A percentile compares a stretch with the other conserved stretches of the same genome.
These are phyloP conservation scores for Heliocidaris tuberculata DNA, from an alignment of 35 echinoderm and acorn worm species.

Conservation along the genomic window DNA sequence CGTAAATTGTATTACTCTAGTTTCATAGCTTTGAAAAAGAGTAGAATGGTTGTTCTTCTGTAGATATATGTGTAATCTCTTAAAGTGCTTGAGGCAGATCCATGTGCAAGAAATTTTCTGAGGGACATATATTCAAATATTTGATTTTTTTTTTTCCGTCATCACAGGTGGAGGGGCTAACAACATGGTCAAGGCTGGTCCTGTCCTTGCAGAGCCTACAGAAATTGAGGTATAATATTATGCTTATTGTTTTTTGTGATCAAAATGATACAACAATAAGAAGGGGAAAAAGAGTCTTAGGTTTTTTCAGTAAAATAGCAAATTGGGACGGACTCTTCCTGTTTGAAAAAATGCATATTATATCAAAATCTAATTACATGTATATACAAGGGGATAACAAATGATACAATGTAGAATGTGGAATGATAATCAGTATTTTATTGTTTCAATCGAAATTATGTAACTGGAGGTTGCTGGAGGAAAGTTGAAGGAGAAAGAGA, in stretches of 20 bases:
- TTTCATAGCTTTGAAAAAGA: too few species aligned
- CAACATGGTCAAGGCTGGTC: conserved; percentile 31
- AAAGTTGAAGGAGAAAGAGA: not conserved
- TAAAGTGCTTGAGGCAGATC: too few species aligned
- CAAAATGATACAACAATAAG: not conserved
- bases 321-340: not conserved
- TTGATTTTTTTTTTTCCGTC: not conserved
- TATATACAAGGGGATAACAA: not conserved
- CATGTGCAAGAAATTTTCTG: too few species aligned
- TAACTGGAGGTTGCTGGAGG: not conserved
- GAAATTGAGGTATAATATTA: conserved; percentile 73
- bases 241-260: not conserved
- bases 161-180: conserved; percentile 29
- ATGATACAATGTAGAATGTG: not conserved
- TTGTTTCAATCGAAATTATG: too few species aligned
- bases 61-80: too few species aligned
- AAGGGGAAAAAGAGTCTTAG: not conserved
- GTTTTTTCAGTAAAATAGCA: not conserved
- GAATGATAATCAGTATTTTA: not conserved
- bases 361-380: not conserved
- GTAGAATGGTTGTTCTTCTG: too few species aligned
- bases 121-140: not conserved
- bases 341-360: too few species aligned
- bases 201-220: conserved; percentile 65
- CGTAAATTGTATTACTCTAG: too few species aligned